Evolutionary conservation across 1,140 invertebrate genomes (phyloP).

Genomic region (Diorhabda carinulata): DNA sequence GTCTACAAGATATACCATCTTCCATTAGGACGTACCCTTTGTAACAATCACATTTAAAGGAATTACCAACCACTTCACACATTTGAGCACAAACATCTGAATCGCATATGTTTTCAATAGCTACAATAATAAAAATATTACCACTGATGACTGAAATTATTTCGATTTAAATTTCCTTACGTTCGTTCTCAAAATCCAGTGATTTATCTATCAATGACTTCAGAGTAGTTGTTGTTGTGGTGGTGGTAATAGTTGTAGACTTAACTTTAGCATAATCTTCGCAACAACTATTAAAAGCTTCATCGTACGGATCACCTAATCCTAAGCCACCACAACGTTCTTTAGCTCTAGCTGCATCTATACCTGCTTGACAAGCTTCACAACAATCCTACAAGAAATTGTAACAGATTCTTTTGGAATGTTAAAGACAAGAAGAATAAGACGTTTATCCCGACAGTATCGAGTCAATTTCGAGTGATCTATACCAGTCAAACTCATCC

Average conservation of each 20-base stretch:
- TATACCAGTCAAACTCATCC: too few species aligned
- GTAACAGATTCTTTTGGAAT: too few species aligned
- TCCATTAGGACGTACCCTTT: constrained; percentile 59
- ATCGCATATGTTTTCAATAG: constrained; percentile 60
- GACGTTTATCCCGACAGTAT: too few species aligned
- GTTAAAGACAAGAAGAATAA: too few species aligned
- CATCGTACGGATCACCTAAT: constrained; percentile 33
- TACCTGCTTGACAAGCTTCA: constrained; percentile 40
- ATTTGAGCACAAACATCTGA: constrained; percentile 70
- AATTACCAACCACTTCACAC: constrained; percentile 63
- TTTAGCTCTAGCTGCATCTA: constrained; percentile 27
- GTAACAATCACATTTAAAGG: constrained; percentile 70
- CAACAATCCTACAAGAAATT: constrained; percentile 39
- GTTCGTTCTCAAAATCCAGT: neutral
- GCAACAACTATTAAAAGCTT: constrained; percentile 39
- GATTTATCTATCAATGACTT: neutral
- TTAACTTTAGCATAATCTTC: constrained; percentile 19
- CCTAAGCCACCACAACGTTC: constrained; percentile 31
- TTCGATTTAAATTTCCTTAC: neutral
- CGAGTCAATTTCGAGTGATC: too few species aligned
- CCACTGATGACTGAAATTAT: too few species aligned
- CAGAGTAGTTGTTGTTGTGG: neutral
- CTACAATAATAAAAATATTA: constrained; percentile 28
- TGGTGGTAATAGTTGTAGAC: neutral
- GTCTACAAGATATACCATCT: constrained; percentile 57